Evolutionary conservation across 2,113 vertebrate genomes (phyloP).

Genomic region (Ptyas mucosa): DNA sequence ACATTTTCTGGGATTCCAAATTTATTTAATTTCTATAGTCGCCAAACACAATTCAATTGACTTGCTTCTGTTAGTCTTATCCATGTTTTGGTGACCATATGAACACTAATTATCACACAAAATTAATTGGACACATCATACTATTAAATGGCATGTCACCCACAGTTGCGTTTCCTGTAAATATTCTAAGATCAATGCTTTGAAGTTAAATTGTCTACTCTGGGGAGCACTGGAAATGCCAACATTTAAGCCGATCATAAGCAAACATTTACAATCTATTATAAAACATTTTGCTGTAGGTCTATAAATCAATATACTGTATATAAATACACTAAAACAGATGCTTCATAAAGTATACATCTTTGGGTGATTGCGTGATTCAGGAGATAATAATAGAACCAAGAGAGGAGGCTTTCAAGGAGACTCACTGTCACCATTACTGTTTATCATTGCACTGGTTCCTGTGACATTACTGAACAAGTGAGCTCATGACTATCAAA

Average conservation of each 20-base stretch:
- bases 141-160: not conserved
- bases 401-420: not conserved
- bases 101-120: not conserved
- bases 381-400: not conserved
- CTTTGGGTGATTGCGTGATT: not conserved
- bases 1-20: not conserved
- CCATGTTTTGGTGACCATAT: not conserved
- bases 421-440: not conserved
- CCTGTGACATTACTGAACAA: not conserved
- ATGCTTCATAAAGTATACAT: not conserved
- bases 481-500: not conserved
- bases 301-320: not conserved
- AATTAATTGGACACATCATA: not conserved
- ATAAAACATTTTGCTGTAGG: not conserved
- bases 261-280: not conserved
- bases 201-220: not conserved
- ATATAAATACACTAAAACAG: not conserved
- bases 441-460: not conserved
- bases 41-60: not conserved
- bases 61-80: not conserved
- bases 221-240: not conserved
- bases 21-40: not conserved
- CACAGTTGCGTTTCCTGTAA: not conserved
- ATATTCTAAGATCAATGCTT: not conserved
- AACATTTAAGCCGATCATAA: not conserved